phyloP scores from a whole-genome alignment of 2,797 vertebrate genomes.

The Loriculus beryllinus region DNA sequence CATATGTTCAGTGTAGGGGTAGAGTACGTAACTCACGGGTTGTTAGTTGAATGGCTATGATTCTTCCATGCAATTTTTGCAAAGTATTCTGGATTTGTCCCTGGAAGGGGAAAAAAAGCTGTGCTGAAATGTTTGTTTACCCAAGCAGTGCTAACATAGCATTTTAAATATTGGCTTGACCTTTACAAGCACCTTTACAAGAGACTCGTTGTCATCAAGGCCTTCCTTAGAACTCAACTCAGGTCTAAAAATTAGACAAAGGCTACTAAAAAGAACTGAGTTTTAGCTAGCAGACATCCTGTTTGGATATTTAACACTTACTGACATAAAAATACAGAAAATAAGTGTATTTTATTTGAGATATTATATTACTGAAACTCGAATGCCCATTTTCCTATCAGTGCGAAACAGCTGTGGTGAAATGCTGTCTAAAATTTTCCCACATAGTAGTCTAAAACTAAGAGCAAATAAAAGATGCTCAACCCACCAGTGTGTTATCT shows the following conservation, averaged over 20 bases:
- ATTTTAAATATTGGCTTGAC: not conserved
- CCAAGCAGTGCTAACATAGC: not conserved
- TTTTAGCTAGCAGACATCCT: not conserved
- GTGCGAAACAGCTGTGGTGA: not conserved
- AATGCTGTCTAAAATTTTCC: not conserved
- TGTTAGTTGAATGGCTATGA: constrained; percentile 94
- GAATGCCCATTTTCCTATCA: not conserved
- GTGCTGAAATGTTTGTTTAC: not conserved
- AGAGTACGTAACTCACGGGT: constrained; percentile 83
- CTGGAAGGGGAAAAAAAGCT: constrained; percentile 70
- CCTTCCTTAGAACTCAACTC: not conserved
- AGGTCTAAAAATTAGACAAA: not conserved
- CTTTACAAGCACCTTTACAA: not conserved
- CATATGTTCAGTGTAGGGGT: fast-evolving
- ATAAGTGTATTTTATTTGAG: not conserved
- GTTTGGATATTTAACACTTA: not conserved
- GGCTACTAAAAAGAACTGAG: not conserved
- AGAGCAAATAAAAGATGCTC: not conserved
- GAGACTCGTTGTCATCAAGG: not conserved
- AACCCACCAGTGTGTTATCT: not conserved
- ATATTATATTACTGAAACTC: not conserved
- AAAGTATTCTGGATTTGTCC: constrained; percentile 93
- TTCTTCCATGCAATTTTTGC: constrained; percentile 99
- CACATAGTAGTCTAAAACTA: not conserved
- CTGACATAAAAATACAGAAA: not conserved